Evolutionary conservation across 1,140 invertebrate species (phyloP), one percentile per base, ranked within the genome.

Genomic region (Bombyx mandarina): DNA sequence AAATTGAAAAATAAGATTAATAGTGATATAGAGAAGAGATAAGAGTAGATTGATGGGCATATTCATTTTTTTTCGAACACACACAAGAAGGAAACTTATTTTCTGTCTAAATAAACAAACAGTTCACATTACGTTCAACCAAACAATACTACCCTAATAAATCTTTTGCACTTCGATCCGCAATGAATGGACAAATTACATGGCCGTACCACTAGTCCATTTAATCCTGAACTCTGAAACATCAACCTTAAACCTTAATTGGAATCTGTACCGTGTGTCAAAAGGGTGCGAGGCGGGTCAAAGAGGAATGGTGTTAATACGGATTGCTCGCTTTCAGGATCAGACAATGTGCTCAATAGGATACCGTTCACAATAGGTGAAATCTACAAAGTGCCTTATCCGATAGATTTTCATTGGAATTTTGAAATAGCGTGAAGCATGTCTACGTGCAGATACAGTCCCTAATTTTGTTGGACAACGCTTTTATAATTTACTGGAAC

Each of bases 151-250:
- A 18, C 7, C 12, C 45, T 54, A 51, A 64, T 64, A 64, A 64
- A 64, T 60, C 62, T 64, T 57, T 58, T 43, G 44, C 62, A 60
- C 58, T 55, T 57, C 58, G 56, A 60, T 60, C 55, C 55, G 43
- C 56, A 55, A 64, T 64, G 58, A 60, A 60, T 58, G 56, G 52
- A 60, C 62, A 60, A 64, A 64, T 64, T 60, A 60, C 58, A 60
- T 58, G 58, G 43, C 45, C 58, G 52, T 54, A 60, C 55, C 55
- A 51, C 45, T 8, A 43, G 26, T n/a, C 53, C 44, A 54, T 18
- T 45, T 45, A 45, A 54, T 44, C 46, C 4, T 18, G 56, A 62
- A 22, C 60, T 45, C 26, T 55, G 7, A 4, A 43, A 52, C n/a
- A 43, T 12, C 10, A 43, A 9, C 45, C 43, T 50, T 47, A 52